phyloP scores from a whole-genome alignment of 2,797 vertebrate species.

The Myripristis murdjan region DNA sequence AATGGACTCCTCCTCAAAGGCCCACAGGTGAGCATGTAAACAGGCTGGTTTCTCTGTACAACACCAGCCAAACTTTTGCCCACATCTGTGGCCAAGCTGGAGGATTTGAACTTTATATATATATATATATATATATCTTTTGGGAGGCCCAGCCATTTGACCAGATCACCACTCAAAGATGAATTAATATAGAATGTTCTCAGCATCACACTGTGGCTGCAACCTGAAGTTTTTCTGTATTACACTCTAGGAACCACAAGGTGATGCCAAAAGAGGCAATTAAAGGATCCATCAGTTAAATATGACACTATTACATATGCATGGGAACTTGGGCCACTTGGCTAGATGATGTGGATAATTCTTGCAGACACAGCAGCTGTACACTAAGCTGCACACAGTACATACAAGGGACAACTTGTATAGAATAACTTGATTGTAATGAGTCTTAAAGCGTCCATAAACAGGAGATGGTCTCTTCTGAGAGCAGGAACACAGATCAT shows the following conservation, averaged over 20 bases:
- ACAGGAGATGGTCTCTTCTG: no score
- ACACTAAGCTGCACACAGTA: background rate
- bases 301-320: background rate
- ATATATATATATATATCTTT: conserved; percentile 13
- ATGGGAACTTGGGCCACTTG: conserved; percentile 40
- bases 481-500: background rate
- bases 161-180: conserved; percentile 13
- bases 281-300: background rate
- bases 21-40: conserved; percentile 88
- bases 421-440: no score
- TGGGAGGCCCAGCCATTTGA: conserved; percentile 48
- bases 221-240: conserved; percentile 84
- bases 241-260: conserved; percentile 79
- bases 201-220: conserved; percentile 66
- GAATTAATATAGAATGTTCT: conserved; percentile 74
- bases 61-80: conserved; percentile 89
- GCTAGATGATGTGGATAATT: conserved; percentile 4
- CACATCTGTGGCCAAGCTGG: conserved; percentile 39
- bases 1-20: conserved; percentile 17
- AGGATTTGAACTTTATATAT: conserved; percentile 10
- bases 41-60: conserved; percentile 97
- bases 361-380: conserved; percentile 37
- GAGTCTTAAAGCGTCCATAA: no score
- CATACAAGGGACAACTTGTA: no score
- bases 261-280: conserved; percentile 57